Percentiles rank a stretch among this genome's conserved stretches.
These are phyloP conservation scores for Nephrotoma appendiculata DNA, from an alignment of 2,888 invertebrate genomes.

Conservation along the genomic window DNA sequence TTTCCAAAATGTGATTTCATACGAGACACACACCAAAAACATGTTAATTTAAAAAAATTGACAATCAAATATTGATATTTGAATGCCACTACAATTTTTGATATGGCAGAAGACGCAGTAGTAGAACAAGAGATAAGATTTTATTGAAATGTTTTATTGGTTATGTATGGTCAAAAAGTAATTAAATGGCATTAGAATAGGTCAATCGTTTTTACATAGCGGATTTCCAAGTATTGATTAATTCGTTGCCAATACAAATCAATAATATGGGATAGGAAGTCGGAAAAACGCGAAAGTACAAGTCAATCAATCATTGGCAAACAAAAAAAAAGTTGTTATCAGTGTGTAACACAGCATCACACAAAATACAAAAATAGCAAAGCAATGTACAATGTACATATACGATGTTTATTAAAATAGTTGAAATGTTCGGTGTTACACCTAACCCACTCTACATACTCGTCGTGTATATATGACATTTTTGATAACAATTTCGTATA, in stretches of 20 bases:
- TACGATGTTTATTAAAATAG: neutral
- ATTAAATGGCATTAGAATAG: neutral
- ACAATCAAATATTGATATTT: too few relatives aligned
- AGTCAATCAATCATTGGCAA: neutral
- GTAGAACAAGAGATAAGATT: too few relatives aligned
- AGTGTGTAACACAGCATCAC: neutral
- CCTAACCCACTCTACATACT: neutral
- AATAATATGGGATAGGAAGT: neutral
- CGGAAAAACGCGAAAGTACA: neutral
- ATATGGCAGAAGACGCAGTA: too few relatives aligned
- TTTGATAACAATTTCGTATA: neutral
- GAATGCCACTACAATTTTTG: too few relatives aligned
- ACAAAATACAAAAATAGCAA: neutral
- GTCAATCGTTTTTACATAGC: neutral
- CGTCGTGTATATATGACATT: neutral
- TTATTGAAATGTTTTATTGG: neutral
- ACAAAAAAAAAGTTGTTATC: neutral
- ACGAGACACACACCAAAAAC: too few relatives aligned
- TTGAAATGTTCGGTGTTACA: neutral
- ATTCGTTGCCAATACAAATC: neutral
- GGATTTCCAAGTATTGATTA: neutral
- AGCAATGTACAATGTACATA: neutral
- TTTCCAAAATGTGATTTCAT: too few relatives aligned
- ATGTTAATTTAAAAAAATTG: too few relatives aligned
- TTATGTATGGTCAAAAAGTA: neutral